A percentile compares a stretch with the other conserved stretches of the same genome.
Conservation (phyloP, 64 coral and sea anemone species). For the Montipora foliosa region DNA sequence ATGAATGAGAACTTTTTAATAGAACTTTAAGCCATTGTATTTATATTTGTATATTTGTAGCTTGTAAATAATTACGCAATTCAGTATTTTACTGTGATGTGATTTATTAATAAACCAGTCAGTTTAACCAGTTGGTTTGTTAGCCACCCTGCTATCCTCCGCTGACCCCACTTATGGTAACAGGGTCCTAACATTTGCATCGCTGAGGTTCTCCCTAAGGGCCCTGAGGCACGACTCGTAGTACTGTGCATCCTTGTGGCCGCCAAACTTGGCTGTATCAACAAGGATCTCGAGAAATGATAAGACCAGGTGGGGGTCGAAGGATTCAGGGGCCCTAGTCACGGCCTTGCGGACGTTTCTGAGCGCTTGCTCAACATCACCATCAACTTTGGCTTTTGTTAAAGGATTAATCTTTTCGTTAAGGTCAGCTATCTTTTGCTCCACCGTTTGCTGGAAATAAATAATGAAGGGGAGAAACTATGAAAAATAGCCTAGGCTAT, state of each 20-base stretch:
- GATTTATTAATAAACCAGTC: no score
- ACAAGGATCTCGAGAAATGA: no score
- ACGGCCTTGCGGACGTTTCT: no score
- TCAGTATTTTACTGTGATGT: no score
- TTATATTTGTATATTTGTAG: no score
- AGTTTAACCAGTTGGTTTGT: no score
- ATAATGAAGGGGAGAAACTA: constrained; percentile 1
- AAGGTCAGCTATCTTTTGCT: constrained; percentile 2
- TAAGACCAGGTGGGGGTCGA: no score
- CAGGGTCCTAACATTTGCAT: not conserved
- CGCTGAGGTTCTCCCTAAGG: constrained; percentile 8
- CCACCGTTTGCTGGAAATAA: not conserved
- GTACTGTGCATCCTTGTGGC: not conserved
- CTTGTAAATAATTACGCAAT: no score
- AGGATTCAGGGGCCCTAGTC: no score
- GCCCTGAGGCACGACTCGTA: constrained; percentile 11
- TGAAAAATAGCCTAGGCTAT: not conserved
- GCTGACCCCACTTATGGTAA: constrained; percentile 12
- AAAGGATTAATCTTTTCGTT: constrained; percentile 6
- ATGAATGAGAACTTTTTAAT: no score
- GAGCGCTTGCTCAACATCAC: not conserved
- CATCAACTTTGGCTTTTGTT: not conserved
- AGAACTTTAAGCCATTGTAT: no score
- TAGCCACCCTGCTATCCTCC: constrained; percentile 15
- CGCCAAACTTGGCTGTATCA: not conserved